Evolutionary conservation across 2,113 vertebrate species (phyloP).

Genomic region (Isurus oxyrinchus): DNA sequence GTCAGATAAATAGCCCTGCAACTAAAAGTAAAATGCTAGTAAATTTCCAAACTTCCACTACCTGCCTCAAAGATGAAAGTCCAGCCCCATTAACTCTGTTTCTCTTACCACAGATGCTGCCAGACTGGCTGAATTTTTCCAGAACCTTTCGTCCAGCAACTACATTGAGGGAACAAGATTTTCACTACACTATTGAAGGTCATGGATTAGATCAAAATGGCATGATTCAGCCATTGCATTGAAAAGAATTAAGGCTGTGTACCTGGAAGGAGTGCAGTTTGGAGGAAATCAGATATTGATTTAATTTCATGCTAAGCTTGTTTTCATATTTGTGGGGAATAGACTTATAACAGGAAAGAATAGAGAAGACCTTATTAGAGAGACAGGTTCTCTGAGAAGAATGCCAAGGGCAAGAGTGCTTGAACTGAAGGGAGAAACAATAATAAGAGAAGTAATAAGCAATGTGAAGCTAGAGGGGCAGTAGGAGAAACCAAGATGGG

Average conservation of each 20-base stretch:
- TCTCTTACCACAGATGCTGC: no score
- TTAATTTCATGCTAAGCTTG: background rate
- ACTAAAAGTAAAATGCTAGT: no score
- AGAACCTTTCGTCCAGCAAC: background rate
- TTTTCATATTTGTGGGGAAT: background rate
- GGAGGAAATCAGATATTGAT: background rate
- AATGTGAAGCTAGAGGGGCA: background rate
- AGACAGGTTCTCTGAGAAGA: background rate
- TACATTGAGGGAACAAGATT: background rate
- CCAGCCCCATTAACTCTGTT: no score
- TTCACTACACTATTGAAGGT: background rate
- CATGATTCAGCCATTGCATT: background rate
- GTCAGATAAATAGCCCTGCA: background rate
- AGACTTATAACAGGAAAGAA: background rate
- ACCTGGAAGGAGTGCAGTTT: background rate
- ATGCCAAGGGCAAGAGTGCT: background rate
- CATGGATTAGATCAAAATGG: background rate
- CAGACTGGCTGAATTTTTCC: no score
- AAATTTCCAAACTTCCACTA: no score
- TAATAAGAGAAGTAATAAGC: no score
- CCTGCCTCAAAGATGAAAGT: no score
- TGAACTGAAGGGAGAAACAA: background rate
- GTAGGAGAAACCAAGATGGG: background rate
- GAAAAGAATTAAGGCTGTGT: background rate
- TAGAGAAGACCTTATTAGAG: background rate